Evolutionary conservation across 2,797 vertebrate genomes (phyloP).

Genomic region (Bovichtus diacanthus): DNA sequence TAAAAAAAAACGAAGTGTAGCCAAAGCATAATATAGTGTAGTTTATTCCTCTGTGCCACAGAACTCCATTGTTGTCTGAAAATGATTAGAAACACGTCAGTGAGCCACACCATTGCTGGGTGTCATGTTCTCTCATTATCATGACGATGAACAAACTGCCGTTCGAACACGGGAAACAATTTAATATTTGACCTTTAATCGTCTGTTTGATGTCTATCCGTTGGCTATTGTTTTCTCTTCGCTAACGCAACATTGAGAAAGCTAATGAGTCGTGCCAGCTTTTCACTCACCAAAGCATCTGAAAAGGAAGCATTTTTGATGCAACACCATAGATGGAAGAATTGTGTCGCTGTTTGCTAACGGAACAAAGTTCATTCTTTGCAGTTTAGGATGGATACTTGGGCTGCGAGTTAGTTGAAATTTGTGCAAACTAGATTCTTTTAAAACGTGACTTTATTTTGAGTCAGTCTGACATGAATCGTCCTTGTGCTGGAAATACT

Average conservation of each 20-base stretch:
- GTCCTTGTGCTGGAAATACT: not conserved
- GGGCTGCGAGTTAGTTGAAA: not conserved
- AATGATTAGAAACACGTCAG: constrained; percentile 13
- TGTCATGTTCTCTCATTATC: constrained; percentile 19
- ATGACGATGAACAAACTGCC: constrained; percentile 21
- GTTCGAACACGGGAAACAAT: not conserved
- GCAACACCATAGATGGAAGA: not conserved
- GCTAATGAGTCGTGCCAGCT: not conserved
- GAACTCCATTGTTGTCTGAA: not conserved
- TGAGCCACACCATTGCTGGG: constrained; percentile 9
- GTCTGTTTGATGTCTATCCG: not conserved
- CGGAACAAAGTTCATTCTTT: not conserved
- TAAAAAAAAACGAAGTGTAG: too few relatives aligned
- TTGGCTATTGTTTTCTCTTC: not conserved
- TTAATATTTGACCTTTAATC: constrained; percentile 30
- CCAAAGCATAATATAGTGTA: not conserved
- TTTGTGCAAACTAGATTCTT: not conserved
- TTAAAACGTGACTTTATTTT: not conserved
- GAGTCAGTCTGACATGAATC: not conserved
- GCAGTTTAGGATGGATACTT: not conserved
- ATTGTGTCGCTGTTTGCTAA: not conserved
- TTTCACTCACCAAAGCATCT: not conserved
- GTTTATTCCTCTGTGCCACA: not conserved
- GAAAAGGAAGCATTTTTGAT: not conserved
- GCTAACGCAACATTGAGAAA: not conserved